phyloP scores from a whole-genome alignment of 2,113 vertebrate species.

The Ceyx melanurus region DNA sequence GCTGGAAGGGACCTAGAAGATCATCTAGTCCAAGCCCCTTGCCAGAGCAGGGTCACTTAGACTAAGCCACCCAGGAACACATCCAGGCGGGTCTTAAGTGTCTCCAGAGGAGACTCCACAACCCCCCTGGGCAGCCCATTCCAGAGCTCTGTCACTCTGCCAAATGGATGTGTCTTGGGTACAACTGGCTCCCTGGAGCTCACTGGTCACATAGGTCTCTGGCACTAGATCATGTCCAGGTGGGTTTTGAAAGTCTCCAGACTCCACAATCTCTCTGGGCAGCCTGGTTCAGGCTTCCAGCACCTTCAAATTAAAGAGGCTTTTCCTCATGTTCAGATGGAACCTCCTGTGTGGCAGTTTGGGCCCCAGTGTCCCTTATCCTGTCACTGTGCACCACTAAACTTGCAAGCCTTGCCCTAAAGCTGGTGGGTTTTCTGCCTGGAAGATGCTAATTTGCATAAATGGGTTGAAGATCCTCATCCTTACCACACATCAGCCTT shows the following conservation, averaged over 20 bases:
- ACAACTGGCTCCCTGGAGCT: fast-evolving
- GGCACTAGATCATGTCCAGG: background rate
- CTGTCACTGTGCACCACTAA: background rate
- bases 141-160: no score
- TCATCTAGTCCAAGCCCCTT: no score
- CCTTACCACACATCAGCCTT: conserved; percentile 93
- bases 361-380: background rate
- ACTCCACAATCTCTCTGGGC: background rate
- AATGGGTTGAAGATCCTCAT: background rate
- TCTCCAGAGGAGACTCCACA: no score
- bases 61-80: no score
- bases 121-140: no score
- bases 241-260: background rate
- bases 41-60: no score
- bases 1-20: no score
- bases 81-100: no score
- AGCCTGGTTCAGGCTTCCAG: background rate
- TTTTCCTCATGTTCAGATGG: background rate
- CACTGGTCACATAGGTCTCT: background rate
- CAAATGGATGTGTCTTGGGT: background rate
- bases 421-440: background rate
- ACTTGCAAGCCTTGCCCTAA: background rate
- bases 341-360: background rate
- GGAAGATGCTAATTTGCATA: background rate
- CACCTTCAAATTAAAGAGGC: background rate